A percentile compares a stretch with the other conserved stretches of the same genome.
phyloP scores from a whole-genome alignment of 2,888 invertebrate species.

The Leucophenga montana region DNA sequence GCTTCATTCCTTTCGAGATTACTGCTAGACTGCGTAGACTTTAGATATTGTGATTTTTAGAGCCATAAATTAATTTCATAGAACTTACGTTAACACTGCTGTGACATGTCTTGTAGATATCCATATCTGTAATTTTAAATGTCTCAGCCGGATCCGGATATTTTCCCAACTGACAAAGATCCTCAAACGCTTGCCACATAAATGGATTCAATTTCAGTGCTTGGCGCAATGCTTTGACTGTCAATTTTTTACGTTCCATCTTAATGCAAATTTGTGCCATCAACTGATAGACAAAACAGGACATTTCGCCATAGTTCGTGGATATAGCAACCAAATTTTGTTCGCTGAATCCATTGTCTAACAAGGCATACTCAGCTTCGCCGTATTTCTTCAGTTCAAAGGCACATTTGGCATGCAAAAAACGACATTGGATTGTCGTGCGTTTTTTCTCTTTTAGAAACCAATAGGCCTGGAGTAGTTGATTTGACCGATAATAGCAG shows the following conservation, averaged over 20 bases:
- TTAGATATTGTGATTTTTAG: too few species aligned
- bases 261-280: conserved; percentile 90
- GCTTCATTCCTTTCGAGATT: too few species aligned
- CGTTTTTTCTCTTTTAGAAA: conserved; percentile 85
- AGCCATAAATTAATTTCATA: conserved; percentile 64
- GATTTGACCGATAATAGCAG: too few species aligned
- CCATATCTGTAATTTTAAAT: conserved; percentile 71
- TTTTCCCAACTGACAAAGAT: conserved; percentile 91
- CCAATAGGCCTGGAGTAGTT: conserved; percentile 82
- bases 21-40: too few species aligned
- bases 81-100: conserved; percentile 68
- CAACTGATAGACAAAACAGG: conserved; percentile 90
- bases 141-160: conserved; percentile 85
- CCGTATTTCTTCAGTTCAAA: conserved; percentile 86
- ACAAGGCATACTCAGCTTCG: conserved; percentile 87
- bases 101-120: conserved; percentile 72
- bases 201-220: conserved; percentile 94
- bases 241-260: conserved; percentile 84
- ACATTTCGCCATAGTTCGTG: conserved; percentile 90
- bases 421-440: conserved; percentile 88
- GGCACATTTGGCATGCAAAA: conserved; percentile 92
- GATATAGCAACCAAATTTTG: conserved; percentile 83
- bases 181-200: conserved; percentile 93
- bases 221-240: conserved; percentile 83
- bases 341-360: conserved; percentile 74